These are phyloP conservation scores for Drepanosiphum platanoidis DNA, from an alignment of 2,888 invertebrate species.

Conservation along the genomic window DNA sequence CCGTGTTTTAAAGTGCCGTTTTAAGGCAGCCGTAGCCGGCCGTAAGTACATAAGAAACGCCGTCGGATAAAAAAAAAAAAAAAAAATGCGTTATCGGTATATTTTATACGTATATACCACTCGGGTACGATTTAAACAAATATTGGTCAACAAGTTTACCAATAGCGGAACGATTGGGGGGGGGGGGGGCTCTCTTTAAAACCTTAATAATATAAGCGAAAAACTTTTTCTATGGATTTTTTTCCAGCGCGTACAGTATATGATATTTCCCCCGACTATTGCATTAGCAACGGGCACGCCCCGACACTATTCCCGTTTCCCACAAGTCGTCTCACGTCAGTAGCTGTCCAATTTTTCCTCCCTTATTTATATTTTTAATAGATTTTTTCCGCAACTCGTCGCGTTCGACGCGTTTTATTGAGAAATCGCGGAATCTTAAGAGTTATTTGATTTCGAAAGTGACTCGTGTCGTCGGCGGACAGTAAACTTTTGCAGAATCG, in stretches of 20 bases:
- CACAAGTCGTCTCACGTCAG: background rate
- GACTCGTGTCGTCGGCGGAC: background rate
- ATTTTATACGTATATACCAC: background rate
- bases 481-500: background rate
- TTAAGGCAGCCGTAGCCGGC: too few relatives aligned
- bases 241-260: background rate
- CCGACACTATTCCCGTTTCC: background rate
- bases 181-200: background rate
- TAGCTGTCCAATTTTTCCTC: background rate
- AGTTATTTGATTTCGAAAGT: background rate
- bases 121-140: background rate
- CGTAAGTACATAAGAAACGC: too few relatives aligned
- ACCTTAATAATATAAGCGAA: background rate
- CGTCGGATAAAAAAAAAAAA: background rate
- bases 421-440: background rate
- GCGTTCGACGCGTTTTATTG: background rate
- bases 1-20: too few relatives aligned
- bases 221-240: background rate
- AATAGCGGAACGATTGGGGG: background rate
- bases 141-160: background rate
- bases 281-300: background rate
- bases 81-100: background rate
- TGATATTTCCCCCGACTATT: background rate
- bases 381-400: background rate
- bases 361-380: background rate